Evolutionary conservation across 2,113 vertebrate genomes (phyloP).

Genomic region (Semnornis frantzii): DNA sequence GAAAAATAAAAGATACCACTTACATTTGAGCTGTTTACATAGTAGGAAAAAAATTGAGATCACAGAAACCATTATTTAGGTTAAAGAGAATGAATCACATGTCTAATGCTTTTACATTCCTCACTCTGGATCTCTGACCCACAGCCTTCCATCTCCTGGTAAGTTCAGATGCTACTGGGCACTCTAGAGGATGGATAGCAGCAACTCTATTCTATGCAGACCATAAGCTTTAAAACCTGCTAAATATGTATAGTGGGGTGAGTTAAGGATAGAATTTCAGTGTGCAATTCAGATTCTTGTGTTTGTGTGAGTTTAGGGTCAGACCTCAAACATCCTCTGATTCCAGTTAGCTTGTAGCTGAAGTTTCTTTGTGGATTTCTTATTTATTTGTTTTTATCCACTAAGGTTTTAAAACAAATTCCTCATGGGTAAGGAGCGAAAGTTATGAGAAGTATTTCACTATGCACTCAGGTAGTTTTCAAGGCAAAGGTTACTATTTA

Average conservation of each 20-base stretch:
- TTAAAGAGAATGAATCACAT: not conserved
- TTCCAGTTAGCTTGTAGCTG: constrained; percentile 19
- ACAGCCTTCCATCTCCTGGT: fast-evolving
- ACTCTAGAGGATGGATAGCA: not conserved
- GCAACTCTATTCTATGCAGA: not conserved
- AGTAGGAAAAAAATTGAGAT: not conserved
- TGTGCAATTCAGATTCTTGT: not conserved
- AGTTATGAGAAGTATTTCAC: constrained; percentile 29
- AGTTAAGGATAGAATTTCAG: constrained; percentile 29
- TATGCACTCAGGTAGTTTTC: not conserved
- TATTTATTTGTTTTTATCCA: constrained; percentile 37
- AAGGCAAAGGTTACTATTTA: constrained; percentile 2
- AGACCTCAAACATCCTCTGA: constrained; percentile 18
- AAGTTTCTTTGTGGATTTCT: not conserved
- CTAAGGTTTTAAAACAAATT: constrained; percentile 20
- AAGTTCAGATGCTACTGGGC: not conserved
- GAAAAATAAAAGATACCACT: not conserved
- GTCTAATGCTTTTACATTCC: not conserved
- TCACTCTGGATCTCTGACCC: not conserved
- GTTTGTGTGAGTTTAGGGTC: not conserved
- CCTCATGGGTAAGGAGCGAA: constrained; percentile 19
- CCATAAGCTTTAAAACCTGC: not conserved
- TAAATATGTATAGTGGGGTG: not conserved
- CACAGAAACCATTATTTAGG: not conserved
- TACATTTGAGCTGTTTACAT: not conserved